phyloP scores from a whole-genome alignment of 2,113 vertebrate species.

The Myiagra hebetior region DNA sequence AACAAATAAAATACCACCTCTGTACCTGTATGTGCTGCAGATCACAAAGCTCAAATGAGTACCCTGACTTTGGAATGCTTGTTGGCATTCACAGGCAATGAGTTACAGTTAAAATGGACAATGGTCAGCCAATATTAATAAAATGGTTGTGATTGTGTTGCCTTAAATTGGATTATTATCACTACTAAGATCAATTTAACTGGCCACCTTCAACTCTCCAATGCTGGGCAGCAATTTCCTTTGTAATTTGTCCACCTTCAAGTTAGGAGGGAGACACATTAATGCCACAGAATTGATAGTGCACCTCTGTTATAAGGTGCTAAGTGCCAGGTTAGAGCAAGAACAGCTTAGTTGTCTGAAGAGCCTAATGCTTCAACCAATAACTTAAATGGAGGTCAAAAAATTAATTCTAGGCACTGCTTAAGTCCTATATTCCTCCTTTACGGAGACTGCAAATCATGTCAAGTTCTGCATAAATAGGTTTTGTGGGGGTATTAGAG shows the following conservation, averaged over 20 bases:
- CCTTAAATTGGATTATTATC: background rate
- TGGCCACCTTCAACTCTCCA: background rate
- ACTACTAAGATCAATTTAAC: background rate
- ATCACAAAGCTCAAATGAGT: background rate
- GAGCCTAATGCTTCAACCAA: background rate
- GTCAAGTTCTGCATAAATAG: conserved; percentile 46
- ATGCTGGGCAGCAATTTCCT: background rate
- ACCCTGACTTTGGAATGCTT: background rate
- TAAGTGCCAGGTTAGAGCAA: background rate
- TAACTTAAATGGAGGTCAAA: conserved; percentile 48
- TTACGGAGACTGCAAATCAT: conserved; percentile 26
- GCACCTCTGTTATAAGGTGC: background rate
- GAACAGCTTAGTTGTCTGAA: background rate
- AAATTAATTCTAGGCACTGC: conserved; percentile 28
- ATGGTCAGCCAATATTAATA: background rate
- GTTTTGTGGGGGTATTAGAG: conserved; percentile 47
- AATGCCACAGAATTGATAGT: background rate
- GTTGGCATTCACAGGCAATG: background rate
- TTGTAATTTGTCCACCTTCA: background rate
- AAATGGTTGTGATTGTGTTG: background rate
- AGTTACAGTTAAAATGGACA: background rate
- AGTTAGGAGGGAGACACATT: background rate
- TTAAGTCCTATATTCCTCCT: conserved; percentile 17
- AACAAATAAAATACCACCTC: background rate
- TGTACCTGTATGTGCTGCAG: background rate